phyloP scores from a whole-genome alignment of 1,140 invertebrate species.

The Drosophila baimaii region DNA sequence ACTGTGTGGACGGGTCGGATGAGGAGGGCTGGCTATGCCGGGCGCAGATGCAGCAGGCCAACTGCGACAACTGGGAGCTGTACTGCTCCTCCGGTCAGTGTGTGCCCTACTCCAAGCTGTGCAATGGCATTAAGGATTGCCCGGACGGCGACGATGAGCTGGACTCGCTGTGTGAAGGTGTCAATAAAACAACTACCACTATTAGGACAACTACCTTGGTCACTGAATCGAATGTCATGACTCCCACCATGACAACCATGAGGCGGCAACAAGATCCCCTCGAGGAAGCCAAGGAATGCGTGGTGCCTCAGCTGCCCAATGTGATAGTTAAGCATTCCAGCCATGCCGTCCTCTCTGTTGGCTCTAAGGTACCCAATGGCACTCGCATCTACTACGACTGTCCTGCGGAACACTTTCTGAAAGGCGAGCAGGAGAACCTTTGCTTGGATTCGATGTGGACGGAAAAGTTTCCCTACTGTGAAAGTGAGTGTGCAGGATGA shows the following conservation, averaged over 20 bases:
- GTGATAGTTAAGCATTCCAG: conserved; percentile 25
- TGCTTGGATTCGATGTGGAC: conserved; percentile 27
- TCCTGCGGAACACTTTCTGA: conserved; percentile 25
- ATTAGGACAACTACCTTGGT: neutral
- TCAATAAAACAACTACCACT: neutral
- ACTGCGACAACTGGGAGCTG: conserved; percentile 50
- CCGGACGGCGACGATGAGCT: conserved; percentile 36
- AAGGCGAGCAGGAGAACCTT: conserved; percentile 19
- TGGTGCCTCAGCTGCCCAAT: conserved; percentile 34
- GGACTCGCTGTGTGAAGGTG: conserved; percentile 25
- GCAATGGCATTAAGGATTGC: conserved; percentile 37
- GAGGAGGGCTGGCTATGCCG: conserved; percentile 49
- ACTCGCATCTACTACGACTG: conserved; percentile 41
- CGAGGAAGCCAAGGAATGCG: neutral
- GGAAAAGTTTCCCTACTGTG: conserved; percentile 43
- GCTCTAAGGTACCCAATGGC: conserved; percentile 23
- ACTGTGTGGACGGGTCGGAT: conserved; percentile 90
- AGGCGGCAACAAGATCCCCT: no score
- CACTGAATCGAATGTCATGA: neutral
- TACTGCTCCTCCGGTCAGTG: conserved; percentile 47
- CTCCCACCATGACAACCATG: neutral
- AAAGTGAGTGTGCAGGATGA: conserved; percentile 18
- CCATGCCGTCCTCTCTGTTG: conserved; percentile 18
- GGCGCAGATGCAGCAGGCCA: conserved; percentile 45
- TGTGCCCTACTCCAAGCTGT: conserved; percentile 39